Conservation (phyloP, 2,888 invertebrate genomes). For the Drosophila mercatorum region DNA sequence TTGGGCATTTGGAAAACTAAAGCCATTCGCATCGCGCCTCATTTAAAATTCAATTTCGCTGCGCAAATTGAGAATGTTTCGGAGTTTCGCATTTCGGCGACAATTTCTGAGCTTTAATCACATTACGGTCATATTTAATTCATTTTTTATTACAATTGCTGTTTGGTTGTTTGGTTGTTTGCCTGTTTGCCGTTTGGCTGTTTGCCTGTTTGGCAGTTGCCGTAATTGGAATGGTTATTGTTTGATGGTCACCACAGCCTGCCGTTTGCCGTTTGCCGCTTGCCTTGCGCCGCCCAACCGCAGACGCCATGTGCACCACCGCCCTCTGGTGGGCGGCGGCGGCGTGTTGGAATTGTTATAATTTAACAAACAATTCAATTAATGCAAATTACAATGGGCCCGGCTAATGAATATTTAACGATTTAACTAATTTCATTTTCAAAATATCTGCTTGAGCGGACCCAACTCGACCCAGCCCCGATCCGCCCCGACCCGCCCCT, state of each 20-base stretch:
- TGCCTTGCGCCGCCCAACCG: no score
- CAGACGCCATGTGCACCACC: no score
- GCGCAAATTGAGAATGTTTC: conserved; percentile 52
- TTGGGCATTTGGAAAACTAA: conserved; percentile 10
- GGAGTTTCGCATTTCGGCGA: conserved; percentile 49
- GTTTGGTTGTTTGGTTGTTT: conserved; percentile 40
- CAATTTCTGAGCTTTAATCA: conserved; percentile 75
- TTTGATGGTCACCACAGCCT: conserved; percentile 32
- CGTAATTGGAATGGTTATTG: conserved; percentile 56
- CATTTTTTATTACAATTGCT: conserved; percentile 79
- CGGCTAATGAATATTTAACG: conserved; percentile 80
- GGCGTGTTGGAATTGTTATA: conserved; percentile 55
- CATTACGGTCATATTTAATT: conserved; percentile 79
- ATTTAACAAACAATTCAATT: conserved; percentile 82
- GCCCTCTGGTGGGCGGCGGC: no score
- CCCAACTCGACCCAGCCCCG: neutral
- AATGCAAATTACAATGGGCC: conserved; percentile 76
- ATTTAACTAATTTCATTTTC: conserved; percentile 78
- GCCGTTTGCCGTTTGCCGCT: neutral
- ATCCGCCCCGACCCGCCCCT: neutral
- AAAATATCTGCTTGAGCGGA: conserved; percentile 47
- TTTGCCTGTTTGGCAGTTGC: conserved; percentile 15
- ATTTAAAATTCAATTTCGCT: conserved; percentile 71
- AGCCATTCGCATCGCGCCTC: conserved; percentile 34
- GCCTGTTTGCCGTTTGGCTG: neutral